Conservation (phyloP, 2,888 invertebrate genomes). For the Andrena marginata region DNA sequence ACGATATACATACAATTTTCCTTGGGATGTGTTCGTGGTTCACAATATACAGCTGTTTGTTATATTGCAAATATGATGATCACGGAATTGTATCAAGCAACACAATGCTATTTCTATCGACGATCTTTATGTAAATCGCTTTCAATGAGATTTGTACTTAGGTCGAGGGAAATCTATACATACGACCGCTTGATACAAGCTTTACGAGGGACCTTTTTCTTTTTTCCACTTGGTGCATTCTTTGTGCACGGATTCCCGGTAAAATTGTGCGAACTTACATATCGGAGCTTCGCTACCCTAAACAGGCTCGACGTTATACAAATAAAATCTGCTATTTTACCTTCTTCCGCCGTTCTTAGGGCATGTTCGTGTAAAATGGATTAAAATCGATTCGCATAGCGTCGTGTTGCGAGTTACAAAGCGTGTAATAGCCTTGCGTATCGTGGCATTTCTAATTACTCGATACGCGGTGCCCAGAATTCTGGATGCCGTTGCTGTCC, state of each 20-base stretch:
- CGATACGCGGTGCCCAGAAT: conserved; percentile 58
- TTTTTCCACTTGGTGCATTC: conserved; percentile 1
- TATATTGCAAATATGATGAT: conserved; percentile 15
- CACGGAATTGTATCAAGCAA: conserved; percentile 24
- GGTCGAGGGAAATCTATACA: conserved; percentile 7
- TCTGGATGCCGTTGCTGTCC: conserved; percentile 20
- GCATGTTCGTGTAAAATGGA: conserved; percentile 54
- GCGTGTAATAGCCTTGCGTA: conserved; percentile 62
- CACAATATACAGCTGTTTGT: conserved; percentile 13
- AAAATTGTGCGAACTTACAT: conserved; percentile 46
- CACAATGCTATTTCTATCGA: conserved; percentile 7
- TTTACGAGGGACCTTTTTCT: not conserved
- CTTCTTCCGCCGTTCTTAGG: conserved; percentile 25
- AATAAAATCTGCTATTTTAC: conserved; percentile 22
- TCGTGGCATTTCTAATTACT: conserved; percentile 75
- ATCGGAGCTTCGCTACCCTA: conserved; percentile 12
- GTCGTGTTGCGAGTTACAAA: conserved; percentile 56
- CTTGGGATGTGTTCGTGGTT: not conserved
- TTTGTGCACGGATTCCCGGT: conserved; percentile 27
- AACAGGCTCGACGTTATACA: conserved; percentile 18
- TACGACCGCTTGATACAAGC: conserved; percentile 16
- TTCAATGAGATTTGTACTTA: conserved; percentile 2
- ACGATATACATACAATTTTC: conserved; percentile 4
- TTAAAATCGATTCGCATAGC: conserved; percentile 38
- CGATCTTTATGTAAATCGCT: not conserved